Percentiles rank a stretch among this genome's conserved stretches.
phyloP scores from a whole-genome alignment of 2,113 vertebrate genomes.

The Phycodurus eques region DNA sequence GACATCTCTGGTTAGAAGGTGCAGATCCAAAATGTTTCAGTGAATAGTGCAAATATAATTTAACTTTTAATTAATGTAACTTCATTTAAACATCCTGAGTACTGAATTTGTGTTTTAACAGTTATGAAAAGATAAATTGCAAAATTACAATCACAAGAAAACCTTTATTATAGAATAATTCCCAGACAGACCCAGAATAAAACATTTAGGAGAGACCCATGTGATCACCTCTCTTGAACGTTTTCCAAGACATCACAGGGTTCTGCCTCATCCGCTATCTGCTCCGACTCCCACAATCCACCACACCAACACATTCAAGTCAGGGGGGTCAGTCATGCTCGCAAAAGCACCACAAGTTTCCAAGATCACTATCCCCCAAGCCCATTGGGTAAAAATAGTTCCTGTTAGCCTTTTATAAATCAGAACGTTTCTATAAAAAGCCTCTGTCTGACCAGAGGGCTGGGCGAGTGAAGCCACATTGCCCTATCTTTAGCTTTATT shows the following conservation, averaged over 20 bases:
- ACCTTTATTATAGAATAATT: slow-evolving; percentile 14
- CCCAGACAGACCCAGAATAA: slow-evolving; percentile 31
- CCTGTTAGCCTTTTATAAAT: slow-evolving; percentile 80
- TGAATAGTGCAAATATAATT: neutral
- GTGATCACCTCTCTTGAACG: slow-evolving; percentile 49
- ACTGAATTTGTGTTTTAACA: neutral
- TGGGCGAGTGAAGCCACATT: slow-evolving; percentile 64
- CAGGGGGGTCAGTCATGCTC: slow-evolving; percentile 69
- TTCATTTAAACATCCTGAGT: neutral
- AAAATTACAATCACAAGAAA: neutral
- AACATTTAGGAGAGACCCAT: slow-evolving; percentile 41
- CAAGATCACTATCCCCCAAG: slow-evolving; percentile 57
- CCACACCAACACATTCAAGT: slow-evolving; percentile 64
- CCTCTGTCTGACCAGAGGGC: slow-evolving; percentile 68
- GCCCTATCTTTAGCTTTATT: slow-evolving; percentile 84
- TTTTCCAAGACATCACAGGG: slow-evolving; percentile 56
- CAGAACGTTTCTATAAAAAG: slow-evolving; percentile 90
- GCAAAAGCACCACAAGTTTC: slow-evolving; percentile 73
- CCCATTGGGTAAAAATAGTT: slow-evolving; percentile 78
- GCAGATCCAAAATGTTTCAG: no score
- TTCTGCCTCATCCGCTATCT: slow-evolving; percentile 48
- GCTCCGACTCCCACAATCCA: slow-evolving; percentile 46
- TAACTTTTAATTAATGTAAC: neutral
- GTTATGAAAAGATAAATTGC: neutral
- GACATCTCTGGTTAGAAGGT: neutral